Base-by-base conservation (phyloP, 2,888 invertebrate genomes). In the Andrena minutula region DNA sequence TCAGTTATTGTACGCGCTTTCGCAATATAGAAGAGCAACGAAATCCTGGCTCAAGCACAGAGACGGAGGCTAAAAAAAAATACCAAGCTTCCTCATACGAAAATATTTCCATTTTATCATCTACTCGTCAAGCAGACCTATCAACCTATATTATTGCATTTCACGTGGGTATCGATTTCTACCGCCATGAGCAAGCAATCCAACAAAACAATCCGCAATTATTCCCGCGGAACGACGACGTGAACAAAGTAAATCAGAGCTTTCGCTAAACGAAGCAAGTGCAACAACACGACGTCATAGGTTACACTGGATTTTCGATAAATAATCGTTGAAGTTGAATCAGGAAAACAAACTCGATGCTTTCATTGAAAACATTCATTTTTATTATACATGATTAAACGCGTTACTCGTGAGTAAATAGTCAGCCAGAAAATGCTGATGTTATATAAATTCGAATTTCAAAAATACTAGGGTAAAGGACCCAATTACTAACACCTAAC, bases 151-250 rank as follows among this genome's bases (percentile, higher is more conserved):
- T 71, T 68, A 82, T 78, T 68, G 66, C 51, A 41, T 58, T 70
- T 70, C 72, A 49, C 68, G 63, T 49, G 49, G 53, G 30, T 82
- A 79, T 82, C 79, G 63, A 65, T 82, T 82, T 69, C 73, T 64
- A 79, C 70, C 60, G 60, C 64, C 65, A 68, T 32, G 69, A 66
- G 51, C 66, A 58, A 65, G 49, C 60, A 72, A 63, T 82, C 58
- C 70, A 56, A 70, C 58, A 47, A 71, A 82, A 84, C 72, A 66
- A 58, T 79, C 66, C 65, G 74, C 64, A 68, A 66, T 66, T 84
- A 76, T 83, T 79, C 73, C 47, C 60, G 74, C 51, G 76, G 63
- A 66, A 71, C 73, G 72, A 53, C 65, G 69, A 73, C 75, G 78
- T 65, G 78, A 61, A 72, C 72, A 30, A 32, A 23, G 41, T 70